These are phyloP conservation scores for Brenthis daphne DNA, from an alignment of 2,888 invertebrate species.

Conservation along the genomic window DNA sequence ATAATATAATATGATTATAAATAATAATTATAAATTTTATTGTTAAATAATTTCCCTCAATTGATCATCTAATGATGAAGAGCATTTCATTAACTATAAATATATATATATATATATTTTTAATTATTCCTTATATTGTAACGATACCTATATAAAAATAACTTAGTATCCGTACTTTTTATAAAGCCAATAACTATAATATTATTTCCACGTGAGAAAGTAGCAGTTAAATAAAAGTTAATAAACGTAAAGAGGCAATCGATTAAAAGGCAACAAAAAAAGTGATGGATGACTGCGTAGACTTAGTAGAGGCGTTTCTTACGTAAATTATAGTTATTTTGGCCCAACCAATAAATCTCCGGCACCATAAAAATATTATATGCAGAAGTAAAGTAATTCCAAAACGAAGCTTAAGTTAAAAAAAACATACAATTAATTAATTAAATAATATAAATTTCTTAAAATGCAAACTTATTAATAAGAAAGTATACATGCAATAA, in stretches of 20 bases:
- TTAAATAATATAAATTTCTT: conserved; percentile 22
- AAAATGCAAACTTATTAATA: conserved; percentile 16
- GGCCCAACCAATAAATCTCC: conserved; percentile 5
- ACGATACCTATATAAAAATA: too few relatives aligned
- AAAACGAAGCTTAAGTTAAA: conserved; percentile 12
- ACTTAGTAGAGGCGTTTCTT: conserved; percentile 26
- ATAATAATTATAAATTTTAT: conserved; percentile 12
- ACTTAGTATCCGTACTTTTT: too few relatives aligned
- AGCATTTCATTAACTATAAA: too few relatives aligned
- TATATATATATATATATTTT: too few relatives aligned
- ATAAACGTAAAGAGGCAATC: conserved; percentile 27
- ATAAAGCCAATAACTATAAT: background rate
- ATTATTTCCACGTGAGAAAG: conserved; percentile 28
- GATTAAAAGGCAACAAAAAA: conserved; percentile 36
- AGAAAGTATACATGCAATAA: conserved; percentile 19
- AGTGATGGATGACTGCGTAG: conserved; percentile 39
- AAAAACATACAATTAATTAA: conserved; percentile 11
- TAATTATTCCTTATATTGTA: too few relatives aligned
- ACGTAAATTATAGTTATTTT: conserved; percentile 33
- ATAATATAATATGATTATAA: conserved; percentile 2
- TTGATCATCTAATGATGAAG: background rate
- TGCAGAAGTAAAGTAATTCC: background rate
- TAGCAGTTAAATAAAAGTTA: conserved; percentile 18
- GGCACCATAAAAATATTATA: background rate
- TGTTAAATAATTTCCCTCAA: background rate